phyloP scores from a whole-genome alignment of 1,140 invertebrate genomes.

The Daktulosphaira vitifoliae region DNA sequence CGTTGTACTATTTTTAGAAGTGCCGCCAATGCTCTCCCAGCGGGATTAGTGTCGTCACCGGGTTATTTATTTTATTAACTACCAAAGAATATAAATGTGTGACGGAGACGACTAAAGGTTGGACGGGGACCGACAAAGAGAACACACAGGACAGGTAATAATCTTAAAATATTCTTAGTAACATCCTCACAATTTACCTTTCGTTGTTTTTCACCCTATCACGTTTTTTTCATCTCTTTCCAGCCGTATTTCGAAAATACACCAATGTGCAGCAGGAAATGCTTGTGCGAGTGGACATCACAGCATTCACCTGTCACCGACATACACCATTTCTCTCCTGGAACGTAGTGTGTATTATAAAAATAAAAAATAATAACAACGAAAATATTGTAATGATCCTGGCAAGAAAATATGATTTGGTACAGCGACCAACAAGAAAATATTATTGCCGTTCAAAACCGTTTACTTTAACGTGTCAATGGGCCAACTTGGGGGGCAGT shows the following conservation, averaged over 20 bases:
- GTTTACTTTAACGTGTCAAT: too few relatives aligned
- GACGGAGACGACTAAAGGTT: neutral
- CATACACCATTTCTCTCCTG: too few relatives aligned
- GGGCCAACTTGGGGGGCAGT: too few relatives aligned
- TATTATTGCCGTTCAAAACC: too few relatives aligned
- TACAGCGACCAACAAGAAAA: too few relatives aligned
- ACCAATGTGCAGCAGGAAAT: neutral
- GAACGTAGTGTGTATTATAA: too few relatives aligned
- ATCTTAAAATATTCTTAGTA: constrained; percentile 21
- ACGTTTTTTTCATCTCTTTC: neutral
- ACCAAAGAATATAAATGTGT: neutral
- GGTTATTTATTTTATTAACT: constrained; percentile 31
- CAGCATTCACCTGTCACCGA: too few relatives aligned
- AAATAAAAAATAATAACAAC: too few relatives aligned
- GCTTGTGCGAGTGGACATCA: neutral
- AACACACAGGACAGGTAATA: constrained; percentile 15
- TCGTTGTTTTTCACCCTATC: constrained; percentile 7
- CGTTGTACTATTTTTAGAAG: constrained; percentile 9
- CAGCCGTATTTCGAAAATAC: neutral
- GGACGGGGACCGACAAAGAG: constrained; percentile 23
- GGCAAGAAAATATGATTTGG: too few relatives aligned
- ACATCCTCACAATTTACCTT: constrained; percentile 21
- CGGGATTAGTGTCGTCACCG: constrained; percentile 25
- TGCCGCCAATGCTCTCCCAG: neutral
- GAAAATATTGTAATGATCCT: too few relatives aligned